Evolutionary conservation across 2,888 invertebrate species (phyloP), one percentile per base, ranked within the genome.

Genomic region (Mythimna impura): DNA sequence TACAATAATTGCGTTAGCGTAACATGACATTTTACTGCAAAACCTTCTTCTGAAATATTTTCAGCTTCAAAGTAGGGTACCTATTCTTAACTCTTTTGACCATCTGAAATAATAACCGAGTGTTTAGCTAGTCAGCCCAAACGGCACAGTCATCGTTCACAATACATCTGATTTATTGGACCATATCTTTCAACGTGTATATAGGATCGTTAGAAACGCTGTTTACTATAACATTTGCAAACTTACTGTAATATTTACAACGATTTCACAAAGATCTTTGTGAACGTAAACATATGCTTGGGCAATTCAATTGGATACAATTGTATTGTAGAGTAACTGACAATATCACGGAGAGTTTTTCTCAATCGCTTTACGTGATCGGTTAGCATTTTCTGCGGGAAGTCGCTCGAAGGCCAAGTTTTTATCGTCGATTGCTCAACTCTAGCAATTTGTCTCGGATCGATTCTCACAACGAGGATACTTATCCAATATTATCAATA

Each of bases 361-460:
- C 81, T 73, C 74, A 47, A 34, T 66, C n/a, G n/a, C 25, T 74
- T 78, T 76, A 82, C 82, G 78, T 81, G 82, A 70, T 81, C 61
- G 55, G 66, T 71, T 57, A 12, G 55, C 65, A 67, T 76, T 81
- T 82, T 78, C 58, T 80, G 65, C 65, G 62, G 68, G 62, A 60
- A 79, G 64, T 67, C 25, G 64, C 73, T 57, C 54, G 82, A 80
- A 86, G 86, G 85, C 57, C 67, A 64, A 22, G 58, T 83, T 86
- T 78, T 86, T 84, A 70, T 72, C 69, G 36, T 22, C 52, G 52
- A 52, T 75, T 81, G 70, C 78, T 78, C 67, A 80, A 81, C 68
- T 58, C 40, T 9, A 30, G 61, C 66, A 63, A 74, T 76, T 77
- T 66, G 78, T 81, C 71, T 83, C 78, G 76, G 64, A 71, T 73